Conservation (phyloP, 1,140 invertebrate genomes). For the Frieseomelitta varia region DNA sequence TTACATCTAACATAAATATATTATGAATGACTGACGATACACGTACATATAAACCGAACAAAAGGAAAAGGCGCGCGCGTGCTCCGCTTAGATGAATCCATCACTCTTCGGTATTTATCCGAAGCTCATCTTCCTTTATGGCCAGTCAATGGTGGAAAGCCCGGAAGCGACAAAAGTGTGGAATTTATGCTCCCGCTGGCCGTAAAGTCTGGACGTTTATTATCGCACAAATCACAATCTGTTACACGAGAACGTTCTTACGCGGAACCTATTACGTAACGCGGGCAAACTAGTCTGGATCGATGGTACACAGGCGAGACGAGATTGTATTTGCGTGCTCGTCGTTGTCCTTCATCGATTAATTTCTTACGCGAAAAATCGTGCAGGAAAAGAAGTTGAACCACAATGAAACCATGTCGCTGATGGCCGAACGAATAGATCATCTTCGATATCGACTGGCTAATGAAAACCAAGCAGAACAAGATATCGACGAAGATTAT, state of each 20-base stretch:
- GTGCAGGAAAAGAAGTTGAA: neutral
- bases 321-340: neutral
- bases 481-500: too few species aligned
- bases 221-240: constrained; percentile 57
- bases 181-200: constrained; percentile 46
- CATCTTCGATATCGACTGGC: neutral
- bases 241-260: constrained; percentile 33
- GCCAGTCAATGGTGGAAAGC: constrained; percentile 35
- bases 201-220: constrained; percentile 52
- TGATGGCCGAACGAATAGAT: neutral
- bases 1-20: constrained; percentile 57
- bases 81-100: constrained; percentile 29
- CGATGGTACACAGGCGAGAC: neutral
- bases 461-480: neutral
- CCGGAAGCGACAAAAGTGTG: constrained; percentile 28
- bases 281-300: neutral
- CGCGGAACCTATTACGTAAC: constrained; percentile 12
- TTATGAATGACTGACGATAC: constrained; percentile 47
- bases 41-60: neutral
- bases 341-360: neutral
- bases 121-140: constrained; percentile 45
- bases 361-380: neutral
- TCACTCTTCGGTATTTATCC: constrained; percentile 41
- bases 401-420: too few species aligned
- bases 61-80: neutral